phyloP scores from a whole-genome alignment of 2,113 vertebrate genomes.

The Pelusios castaneus region DNA sequence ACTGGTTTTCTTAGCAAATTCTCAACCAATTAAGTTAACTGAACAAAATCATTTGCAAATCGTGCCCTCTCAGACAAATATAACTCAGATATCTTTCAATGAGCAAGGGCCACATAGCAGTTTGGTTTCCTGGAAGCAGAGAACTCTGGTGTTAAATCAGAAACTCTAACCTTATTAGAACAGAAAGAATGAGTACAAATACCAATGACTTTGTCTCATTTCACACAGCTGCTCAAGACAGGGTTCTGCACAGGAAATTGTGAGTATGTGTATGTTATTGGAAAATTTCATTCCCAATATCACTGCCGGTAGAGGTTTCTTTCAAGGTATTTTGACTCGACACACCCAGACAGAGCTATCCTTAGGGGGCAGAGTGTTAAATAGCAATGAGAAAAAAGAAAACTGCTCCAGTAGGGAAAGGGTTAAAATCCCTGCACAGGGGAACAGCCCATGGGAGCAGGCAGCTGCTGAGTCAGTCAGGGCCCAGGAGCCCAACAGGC shows the following conservation, averaged over 20 bases:
- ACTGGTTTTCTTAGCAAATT: neutral
- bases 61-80: neutral
- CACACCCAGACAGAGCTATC: neutral
- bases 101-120: neutral
- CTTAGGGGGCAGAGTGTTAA: neutral
- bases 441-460: no score
- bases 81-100: neutral
- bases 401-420: no score
- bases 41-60: neutral
- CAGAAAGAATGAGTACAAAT: conserved; percentile 41
- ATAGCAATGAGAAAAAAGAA: neutral
- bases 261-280: neutral
- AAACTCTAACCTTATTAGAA: conserved; percentile 16
- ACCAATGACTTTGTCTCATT: neutral
- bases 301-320: neutral
- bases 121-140: neutral
- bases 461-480: no score
- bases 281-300: neutral
- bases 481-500: no score
- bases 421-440: no score
- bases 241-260: neutral
- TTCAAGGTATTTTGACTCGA: neutral
- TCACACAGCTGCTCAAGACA: neutral
- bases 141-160: neutral
- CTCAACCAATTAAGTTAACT: neutral